Evolutionary conservation across 2,888 invertebrate genomes (phyloP).

Genomic region (Meghimatium bilineatum): DNA sequence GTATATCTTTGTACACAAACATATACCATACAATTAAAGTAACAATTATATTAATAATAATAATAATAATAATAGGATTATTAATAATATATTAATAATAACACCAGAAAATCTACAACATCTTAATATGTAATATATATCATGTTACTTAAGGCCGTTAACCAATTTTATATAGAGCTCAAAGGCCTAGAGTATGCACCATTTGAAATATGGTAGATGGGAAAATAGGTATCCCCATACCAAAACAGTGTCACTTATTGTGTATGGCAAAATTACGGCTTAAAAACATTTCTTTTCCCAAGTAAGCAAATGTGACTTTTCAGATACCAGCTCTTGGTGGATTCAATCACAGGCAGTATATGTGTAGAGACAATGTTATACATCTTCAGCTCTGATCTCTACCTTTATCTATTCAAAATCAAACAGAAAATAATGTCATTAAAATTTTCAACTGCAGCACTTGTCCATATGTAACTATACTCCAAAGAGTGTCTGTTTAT

Average conservation of each 20-base stretch:
- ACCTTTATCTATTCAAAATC: no score
- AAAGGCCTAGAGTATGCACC: conserved; percentile 41
- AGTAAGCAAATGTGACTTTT: neutral
- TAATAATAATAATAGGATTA: conserved; percentile 27
- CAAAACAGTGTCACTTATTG: neutral
- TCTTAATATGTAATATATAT: conserved; percentile 14
- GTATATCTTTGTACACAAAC: conserved; percentile 26
- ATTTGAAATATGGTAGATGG: conserved; percentile 36
- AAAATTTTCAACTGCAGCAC: neutral
- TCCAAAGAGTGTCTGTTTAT: neutral
- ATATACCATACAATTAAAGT: conserved; percentile 19
- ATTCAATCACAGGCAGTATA: neutral
- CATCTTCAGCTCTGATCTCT: neutral
- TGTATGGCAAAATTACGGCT: conserved; percentile 10
- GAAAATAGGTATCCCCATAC: conserved; percentile 16
- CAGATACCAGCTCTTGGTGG: neutral
- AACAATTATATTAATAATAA: conserved; percentile 16
- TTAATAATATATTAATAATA: conserved; percentile 35
- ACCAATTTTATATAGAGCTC: conserved; percentile 32
- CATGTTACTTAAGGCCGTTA: conserved; percentile 38
- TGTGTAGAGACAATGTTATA: neutral
- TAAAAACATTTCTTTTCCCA: neutral
- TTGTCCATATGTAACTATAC: neutral
- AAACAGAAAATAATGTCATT: neutral
- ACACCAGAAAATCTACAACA: conserved; percentile 26